Conservation (phyloP, 2,797 vertebrate species). For the Lophius americanus region DNA sequence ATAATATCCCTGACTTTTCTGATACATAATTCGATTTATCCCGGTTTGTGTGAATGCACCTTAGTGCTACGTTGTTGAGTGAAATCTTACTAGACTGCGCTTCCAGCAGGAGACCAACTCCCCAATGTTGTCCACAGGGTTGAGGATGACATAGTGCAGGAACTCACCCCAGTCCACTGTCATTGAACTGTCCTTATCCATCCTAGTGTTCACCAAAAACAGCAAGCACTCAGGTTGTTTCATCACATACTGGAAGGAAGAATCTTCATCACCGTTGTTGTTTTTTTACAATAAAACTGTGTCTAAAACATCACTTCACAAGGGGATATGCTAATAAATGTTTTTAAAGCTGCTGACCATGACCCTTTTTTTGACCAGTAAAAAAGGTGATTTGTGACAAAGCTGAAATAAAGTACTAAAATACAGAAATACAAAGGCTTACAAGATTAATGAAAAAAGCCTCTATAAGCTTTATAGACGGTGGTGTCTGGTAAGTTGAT, state of each 20-base stretch:
- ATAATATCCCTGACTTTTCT: no score
- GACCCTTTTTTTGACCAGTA: background rate
- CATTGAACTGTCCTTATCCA: conserved; percentile 82
- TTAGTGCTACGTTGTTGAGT: no score
- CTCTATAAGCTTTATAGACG: no score
- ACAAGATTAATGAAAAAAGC: no score
- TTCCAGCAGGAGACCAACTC: conserved; percentile 84
- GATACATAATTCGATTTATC: no score
- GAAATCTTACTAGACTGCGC: conserved; percentile 72
- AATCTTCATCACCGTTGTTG: background rate
- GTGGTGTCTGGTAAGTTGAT: no score
- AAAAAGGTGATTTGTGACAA: background rate
- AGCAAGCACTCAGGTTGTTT: background rate
- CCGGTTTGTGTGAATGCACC: no score
- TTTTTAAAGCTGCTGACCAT: background rate
- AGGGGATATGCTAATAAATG: background rate
- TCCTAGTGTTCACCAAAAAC: conserved; percentile 60
- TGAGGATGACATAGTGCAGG: conserved; percentile 79
- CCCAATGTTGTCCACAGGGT: conserved; percentile 78
- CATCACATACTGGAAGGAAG: background rate
- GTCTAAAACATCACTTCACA: background rate
- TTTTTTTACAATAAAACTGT: background rate
- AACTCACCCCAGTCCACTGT: conserved; percentile 84
- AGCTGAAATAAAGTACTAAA: background rate
- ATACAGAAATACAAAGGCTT: no score